Conservation (phyloP, 2,888 invertebrate species). For the Barypeithes pellucidus region DNA sequence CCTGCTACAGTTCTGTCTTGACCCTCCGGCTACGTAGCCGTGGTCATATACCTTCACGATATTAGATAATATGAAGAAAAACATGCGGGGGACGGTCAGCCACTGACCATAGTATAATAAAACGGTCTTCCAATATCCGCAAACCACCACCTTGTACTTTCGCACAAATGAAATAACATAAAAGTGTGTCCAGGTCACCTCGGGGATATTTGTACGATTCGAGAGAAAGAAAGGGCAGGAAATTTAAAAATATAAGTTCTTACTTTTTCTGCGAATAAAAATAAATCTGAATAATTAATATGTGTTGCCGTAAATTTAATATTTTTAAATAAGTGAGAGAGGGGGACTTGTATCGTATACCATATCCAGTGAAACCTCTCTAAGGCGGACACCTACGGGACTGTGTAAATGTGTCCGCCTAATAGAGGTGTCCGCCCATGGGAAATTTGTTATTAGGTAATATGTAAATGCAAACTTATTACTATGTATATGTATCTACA, state of each 20-base stretch:
- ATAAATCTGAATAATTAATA: too few species aligned
- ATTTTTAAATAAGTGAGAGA: too few species aligned
- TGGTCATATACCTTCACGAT: conserved; percentile 41
- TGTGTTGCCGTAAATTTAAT: too few species aligned
- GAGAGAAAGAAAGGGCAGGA: conserved; percentile 40
- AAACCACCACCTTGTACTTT: conserved; percentile 57
- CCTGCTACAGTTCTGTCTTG: conserved; percentile 1
- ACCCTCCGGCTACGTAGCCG: conserved; percentile 6
- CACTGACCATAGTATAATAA: conserved; percentile 69
- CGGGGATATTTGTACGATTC: conserved; percentile 49
- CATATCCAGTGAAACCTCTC: too few species aligned
- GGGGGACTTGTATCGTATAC: too few species aligned
- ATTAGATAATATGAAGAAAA: conserved; percentile 56
- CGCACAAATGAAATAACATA: conserved; percentile 54
- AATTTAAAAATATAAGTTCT: conserved; percentile 43
- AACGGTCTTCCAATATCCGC: conserved; percentile 72
- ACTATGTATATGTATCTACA: too few species aligned
- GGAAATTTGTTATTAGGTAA: too few species aligned
- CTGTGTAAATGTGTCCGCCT: too few species aligned
- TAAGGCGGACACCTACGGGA: too few species aligned
- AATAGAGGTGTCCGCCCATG: too few species aligned
- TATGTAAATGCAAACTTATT: too few species aligned
- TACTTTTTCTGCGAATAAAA: neutral
- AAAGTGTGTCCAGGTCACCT: conserved; percentile 55
- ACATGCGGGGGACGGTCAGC: conserved; percentile 62